phyloP scores from a whole-genome alignment of 1,140 invertebrate species.

The Archegozetes longisetosus region DNA sequence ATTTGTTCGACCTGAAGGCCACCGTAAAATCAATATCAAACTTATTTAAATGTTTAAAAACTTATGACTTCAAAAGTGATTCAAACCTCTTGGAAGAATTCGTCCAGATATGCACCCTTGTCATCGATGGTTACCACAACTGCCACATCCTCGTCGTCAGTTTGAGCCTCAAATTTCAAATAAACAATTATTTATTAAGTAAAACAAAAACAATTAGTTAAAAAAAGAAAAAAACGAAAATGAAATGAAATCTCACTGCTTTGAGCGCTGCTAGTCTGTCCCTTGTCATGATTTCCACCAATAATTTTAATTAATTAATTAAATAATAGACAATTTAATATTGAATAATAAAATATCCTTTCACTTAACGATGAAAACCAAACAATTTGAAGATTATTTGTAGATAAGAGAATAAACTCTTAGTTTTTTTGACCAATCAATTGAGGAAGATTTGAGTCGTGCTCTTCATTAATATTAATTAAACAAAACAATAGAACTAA shows the following conservation, averaged over 20 bases:
- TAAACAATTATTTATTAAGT: not conserved
- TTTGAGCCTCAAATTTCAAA: conserved; percentile 17
- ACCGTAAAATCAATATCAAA: too few species aligned
- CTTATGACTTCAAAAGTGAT: not conserved
- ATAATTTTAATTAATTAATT: not conserved
- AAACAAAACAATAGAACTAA: too few species aligned
- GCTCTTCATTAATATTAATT: too few species aligned
- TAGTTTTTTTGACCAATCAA: too few species aligned
- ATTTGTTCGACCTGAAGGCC: conserved; percentile 47
- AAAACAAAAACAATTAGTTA: not conserved
- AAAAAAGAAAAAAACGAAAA: too few species aligned
- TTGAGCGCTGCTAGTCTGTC: conserved; percentile 21
- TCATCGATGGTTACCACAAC: conserved; percentile 26
- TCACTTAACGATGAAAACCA: too few species aligned
- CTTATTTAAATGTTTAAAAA: conserved; percentile 11
- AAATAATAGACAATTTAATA: not conserved
- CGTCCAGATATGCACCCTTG: conserved; percentile 31
- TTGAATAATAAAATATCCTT: too few species aligned
- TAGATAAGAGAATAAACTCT: too few species aligned
- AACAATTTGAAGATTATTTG: too few species aligned
- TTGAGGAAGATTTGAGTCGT: too few species aligned
- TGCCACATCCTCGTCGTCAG: conserved; percentile 30
- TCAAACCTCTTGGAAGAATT: conserved; percentile 34
- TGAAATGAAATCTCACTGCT: conserved; percentile 18
- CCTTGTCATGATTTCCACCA: conserved; percentile 18